phyloP scores from a whole-genome alignment of 1,140 invertebrate genomes.

The Drosophila bipectinata region DNA sequence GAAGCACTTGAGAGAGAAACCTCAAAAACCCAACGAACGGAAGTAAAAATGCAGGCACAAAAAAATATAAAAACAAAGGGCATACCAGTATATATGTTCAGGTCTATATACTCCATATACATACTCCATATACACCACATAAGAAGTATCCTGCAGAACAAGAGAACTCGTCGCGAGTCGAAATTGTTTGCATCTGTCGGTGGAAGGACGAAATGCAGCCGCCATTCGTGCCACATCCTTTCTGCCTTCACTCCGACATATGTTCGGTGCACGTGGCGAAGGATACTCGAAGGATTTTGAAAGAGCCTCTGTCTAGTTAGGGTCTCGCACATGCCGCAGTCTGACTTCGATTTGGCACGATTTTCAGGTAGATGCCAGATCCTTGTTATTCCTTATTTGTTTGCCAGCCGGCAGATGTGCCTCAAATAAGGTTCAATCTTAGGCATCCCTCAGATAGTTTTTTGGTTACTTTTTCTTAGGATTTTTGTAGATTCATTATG shows the following conservation, averaged over 20 bases:
- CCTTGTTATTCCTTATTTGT: constrained; percentile 19
- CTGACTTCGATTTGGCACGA: constrained; percentile 51
- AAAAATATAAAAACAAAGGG: constrained; percentile 46
- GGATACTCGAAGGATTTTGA: constrained; percentile 26
- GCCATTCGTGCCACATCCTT: constrained; percentile 2
- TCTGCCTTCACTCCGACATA: constrained; percentile 25
- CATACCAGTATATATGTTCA: constrained; percentile 22
- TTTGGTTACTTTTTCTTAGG: constrained; percentile 10
- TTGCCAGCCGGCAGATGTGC: constrained; percentile 26
- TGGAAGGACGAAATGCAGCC: constrained; percentile 28
- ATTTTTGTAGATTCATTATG: constrained; percentile 34
- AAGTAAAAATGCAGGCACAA: constrained; percentile 47
- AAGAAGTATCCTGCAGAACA: constrained; percentile 34
- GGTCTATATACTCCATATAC: constrained; percentile 1
- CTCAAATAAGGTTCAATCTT: constrained; percentile 2
- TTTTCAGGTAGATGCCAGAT: constrained; percentile 44
- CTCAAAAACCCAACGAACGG: constrained; percentile 48
- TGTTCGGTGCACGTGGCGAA: constrained; percentile 54
- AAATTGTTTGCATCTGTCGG: constrained; percentile 55
- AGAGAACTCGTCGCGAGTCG: constrained; percentile 6
- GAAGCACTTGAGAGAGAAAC: constrained; percentile 48
- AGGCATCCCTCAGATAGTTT: constrained; percentile 1
- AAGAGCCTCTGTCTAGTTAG: constrained; percentile 20
- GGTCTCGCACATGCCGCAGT: constrained; percentile 26
- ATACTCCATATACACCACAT: not conserved